Base-by-base conservation (phyloP, 2,888 invertebrate genomes). In the Temnothorax ravouxi region DNA sequence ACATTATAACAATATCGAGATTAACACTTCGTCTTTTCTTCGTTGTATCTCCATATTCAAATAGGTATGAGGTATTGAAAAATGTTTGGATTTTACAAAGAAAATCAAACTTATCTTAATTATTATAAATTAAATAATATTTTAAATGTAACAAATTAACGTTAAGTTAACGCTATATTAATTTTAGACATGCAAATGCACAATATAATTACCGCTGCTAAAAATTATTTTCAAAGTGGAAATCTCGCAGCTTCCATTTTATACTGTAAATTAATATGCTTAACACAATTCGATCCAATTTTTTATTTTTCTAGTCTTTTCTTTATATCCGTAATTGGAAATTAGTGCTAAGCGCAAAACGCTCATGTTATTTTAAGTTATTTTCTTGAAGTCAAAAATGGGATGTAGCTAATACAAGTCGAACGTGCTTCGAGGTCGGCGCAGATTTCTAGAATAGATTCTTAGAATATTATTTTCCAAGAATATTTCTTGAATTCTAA, bases 401-500 rank as follows among this genome's bases (percentile, higher is more conserved):
- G 18, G 64, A 66, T 47, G 21, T 25, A n/a, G n/a, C n/a, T n/a
- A n/a, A n/a, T n/a, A 54, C 21, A 47, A 56, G 25, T 56, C 72
- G 64, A 56, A 44, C 25, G 44, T 18, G 66, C 38, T 25, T 66
- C 41, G 66, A 50, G 66, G 38, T 18, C 13, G 13, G 52, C 38
- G 11, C 11, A 75, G 62, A 75, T 75, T 64, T 66, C 38, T 41
- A 67, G 15, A n/a, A n/a, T 54, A 54, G 67, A 77, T 77, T 54
- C 15, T 3, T 0, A 34, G 34, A 34, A 4, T 77, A 41, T 41
- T 77, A 54, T 77, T 67, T 76, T 77, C 41, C 67, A 41, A 54
- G 76, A 77, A 66, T 44, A 9, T 77, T 54, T 41, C 25, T 44
- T 76, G 52, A 41, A 54, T 77, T 67, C 52, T 67, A 52, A 41